Evolutionary conservation across 2,113 vertebrate genomes (phyloP).

Genomic region (Gavia stellata): DNA sequence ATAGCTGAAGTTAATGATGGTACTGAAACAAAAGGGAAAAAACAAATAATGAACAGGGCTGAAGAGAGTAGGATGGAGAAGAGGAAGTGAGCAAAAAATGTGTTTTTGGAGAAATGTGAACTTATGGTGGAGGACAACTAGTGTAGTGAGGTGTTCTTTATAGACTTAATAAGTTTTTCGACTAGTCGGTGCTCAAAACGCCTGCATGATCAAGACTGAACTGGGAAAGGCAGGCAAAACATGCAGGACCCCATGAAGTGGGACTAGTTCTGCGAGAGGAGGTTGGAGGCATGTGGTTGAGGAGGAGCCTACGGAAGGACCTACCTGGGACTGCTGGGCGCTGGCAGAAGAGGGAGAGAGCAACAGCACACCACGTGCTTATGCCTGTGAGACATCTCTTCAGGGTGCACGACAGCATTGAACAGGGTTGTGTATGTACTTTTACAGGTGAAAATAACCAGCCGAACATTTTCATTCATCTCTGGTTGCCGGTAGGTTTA

Average conservation of each 20-base stretch:
- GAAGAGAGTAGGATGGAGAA: background rate
- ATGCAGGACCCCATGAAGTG: accelerated
- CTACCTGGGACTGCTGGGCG: background rate
- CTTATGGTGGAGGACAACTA: background rate
- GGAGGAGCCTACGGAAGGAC: background rate
- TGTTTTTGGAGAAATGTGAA: background rate
- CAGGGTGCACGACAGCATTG: background rate
- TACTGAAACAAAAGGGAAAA: background rate
- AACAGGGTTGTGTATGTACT: background rate
- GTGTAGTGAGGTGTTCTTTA: background rate
- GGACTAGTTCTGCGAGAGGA: background rate
- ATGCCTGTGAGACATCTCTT: background rate
- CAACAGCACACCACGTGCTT: accelerated
- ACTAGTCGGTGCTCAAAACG: background rate
- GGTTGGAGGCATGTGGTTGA: background rate
- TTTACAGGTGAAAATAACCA: background rate
- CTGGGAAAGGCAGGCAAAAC: background rate
- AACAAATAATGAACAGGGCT: background rate
- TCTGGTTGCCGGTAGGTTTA: background rate
- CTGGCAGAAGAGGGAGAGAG: background rate
- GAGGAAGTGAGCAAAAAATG: background rate
- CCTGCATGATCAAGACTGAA: background rate
- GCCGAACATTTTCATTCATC: background rate
- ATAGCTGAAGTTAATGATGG: background rate
- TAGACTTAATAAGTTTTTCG: background rate